Base-by-base conservation (phyloP, 2,888 invertebrate genomes). In the Xestia sexstrigata region DNA sequence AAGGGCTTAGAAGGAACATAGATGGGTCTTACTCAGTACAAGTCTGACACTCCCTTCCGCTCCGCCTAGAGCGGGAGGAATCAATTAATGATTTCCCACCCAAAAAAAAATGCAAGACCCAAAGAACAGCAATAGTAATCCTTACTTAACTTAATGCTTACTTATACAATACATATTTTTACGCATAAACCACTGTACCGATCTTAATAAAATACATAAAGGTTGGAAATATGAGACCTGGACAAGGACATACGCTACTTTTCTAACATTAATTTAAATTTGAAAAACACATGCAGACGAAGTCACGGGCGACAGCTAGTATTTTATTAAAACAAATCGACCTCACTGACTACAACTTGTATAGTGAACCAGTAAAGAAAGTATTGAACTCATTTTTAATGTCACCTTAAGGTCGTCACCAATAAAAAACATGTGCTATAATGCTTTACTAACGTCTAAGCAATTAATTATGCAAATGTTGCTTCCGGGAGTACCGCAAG, bases 401-500 rank as follows among this genome's bases (percentile, higher is more conserved):
- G 47, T 45, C 26, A 62, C 39, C 9, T n/a, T 55, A 73, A 71
- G 73, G 65, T 70, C 68, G 17, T 9, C 5, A 20, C 23, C 35
- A 63, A 70, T 63, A 67, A 70, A 67, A 23, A 52, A 55, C 20
- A 5, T 67, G 15, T 63, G 23, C 17, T 35, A 11, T 3, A 83
- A 77, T 55, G 70, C 65, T 73, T 73, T 39, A 78, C 66, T 86
- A 70, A 75, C 66, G 39, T 79, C 39, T 15, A 67, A 66, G 58
- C 26, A 67, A 82, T 78, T 70, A 82, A 75, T 80, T 76, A 85
- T 88, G 85, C n/a, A 78, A 79, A 79, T 75, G 63, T n/a, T 76
- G 26, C 71, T 87, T 82, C 85, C 89, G 83, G 76, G 65, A 75
- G 52, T 82, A n/a, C 60, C 20, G 62, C 82, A 87, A 84, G 84